These are phyloP conservation scores for Zelleria hepariella DNA, from an alignment of 2,888 invertebrate genomes.

Conservation along the genomic window DNA sequence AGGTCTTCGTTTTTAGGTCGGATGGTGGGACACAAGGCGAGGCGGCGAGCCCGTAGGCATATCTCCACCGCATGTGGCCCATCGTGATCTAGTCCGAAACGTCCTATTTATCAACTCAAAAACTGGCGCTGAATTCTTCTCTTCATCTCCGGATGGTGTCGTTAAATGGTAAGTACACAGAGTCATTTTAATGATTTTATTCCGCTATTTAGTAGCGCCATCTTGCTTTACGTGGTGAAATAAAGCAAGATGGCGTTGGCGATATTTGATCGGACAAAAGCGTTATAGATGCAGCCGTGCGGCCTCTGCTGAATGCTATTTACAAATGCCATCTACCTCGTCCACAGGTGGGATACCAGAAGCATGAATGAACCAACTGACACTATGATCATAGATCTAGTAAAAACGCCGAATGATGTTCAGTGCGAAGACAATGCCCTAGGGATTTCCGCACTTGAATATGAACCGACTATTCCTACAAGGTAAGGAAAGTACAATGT, in stretches of 20 bases:
- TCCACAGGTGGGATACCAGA: slow-evolving; percentile 79
- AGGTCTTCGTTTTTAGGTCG: slow-evolving; percentile 54
- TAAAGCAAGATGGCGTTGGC: too few relatives aligned
- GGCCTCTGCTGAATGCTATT: background rate
- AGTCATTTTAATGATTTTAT: background rate
- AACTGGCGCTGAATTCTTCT: slow-evolving; percentile 95
- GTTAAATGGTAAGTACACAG: slow-evolving; percentile 75
- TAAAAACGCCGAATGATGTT: slow-evolving; percentile 68
- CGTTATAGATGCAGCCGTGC: too few relatives aligned
- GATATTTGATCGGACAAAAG: too few relatives aligned
- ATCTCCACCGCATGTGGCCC: slow-evolving; percentile 85
- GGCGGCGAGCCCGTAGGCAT: slow-evolving; percentile 85
- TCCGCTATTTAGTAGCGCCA: too few relatives aligned
- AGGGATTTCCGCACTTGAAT: slow-evolving; percentile 80
- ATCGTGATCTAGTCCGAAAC: slow-evolving; percentile 89
- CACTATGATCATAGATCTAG: slow-evolving; percentile 78
- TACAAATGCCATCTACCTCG: background rate
- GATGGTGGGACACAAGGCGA: slow-evolving; percentile 88
- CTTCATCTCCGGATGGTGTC: slow-evolving; percentile 93
- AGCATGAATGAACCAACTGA: slow-evolving; percentile 78
- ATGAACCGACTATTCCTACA: slow-evolving; percentile 83
- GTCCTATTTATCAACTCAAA: slow-evolving; percentile 95
- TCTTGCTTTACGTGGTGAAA: too few relatives aligned
- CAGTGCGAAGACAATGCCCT: slow-evolving; percentile 73
- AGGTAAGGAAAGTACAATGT: slow-evolving; percentile 42